Conservation (phyloP, 2,888 invertebrate species). For the Cenopis cana region DNA sequence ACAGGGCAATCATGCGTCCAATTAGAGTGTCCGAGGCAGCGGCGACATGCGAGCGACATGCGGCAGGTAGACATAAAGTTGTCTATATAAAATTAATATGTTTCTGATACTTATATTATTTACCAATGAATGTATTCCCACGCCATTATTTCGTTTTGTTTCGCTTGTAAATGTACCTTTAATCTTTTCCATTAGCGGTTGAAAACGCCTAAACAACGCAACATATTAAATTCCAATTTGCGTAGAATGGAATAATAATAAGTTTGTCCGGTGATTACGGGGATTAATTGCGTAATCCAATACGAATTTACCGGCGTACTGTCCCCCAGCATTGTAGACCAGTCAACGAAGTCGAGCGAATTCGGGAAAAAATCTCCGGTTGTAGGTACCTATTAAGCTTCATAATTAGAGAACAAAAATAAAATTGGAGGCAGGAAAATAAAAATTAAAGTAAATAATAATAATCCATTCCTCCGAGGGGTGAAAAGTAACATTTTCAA, state of each 20-base stretch:
- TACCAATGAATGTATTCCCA: neutral
- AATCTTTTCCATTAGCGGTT: neutral
- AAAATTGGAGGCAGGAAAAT: too few species aligned
- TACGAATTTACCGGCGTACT: constrained; percentile 66
- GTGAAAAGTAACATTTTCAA: too few species aligned
- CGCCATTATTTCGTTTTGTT: neutral
- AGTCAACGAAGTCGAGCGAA: neutral
- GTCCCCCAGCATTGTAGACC: constrained; percentile 1
- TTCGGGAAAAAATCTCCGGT: neutral
- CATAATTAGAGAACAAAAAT: neutral
- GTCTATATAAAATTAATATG: neutral
- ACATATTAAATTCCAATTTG: constrained; percentile 76
- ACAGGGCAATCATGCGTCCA: constrained; percentile 13
- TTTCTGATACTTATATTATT: neutral
- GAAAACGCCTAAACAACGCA: constrained; percentile 53
- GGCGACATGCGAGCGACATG: constrained; percentile 4
- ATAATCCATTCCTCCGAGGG: too few species aligned
- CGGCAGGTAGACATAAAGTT: neutral
- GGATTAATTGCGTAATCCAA: constrained; percentile 79
- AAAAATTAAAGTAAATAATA: too few species aligned
- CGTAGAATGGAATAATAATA: constrained; percentile 72
- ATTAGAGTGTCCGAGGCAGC: constrained; percentile 13
- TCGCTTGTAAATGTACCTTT: neutral
- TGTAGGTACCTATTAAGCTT: neutral
- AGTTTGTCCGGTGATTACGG: constrained; percentile 70